Percentiles rank a stretch among this genome's conserved stretches.
These are phyloP conservation scores for Phrynocephalus forsythii DNA, from an alignment of 2,797 vertebrate species.

Conservation along the genomic window DNA sequence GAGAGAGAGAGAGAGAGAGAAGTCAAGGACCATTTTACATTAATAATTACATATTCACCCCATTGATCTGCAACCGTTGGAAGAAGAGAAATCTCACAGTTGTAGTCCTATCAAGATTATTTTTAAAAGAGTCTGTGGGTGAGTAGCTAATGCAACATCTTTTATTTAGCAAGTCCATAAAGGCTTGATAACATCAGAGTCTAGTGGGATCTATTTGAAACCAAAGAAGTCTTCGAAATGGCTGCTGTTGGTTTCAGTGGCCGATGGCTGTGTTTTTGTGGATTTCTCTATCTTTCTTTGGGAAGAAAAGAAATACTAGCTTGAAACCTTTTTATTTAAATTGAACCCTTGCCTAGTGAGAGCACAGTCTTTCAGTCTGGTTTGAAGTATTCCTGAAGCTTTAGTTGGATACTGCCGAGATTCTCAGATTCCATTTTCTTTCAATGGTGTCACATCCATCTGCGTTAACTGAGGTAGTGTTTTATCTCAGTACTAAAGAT, in stretches of 20 bases:
- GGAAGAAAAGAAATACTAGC: neutral
- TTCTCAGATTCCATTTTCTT: neutral
- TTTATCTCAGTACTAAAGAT: neutral
- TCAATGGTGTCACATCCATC: neutral
- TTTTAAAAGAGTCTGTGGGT: neutral
- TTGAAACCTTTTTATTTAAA: neutral
- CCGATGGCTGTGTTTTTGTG: neutral
- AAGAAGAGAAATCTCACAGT: conserved; percentile 12
- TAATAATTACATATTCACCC: conserved; percentile 5
- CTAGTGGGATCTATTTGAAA: neutral
- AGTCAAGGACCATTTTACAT: neutral
- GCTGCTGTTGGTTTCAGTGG: neutral
- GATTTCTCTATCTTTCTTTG: neutral
- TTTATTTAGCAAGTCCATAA: neutral
- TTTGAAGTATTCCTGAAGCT: neutral
- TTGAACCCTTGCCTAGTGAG: neutral
- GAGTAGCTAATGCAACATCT: conserved; percentile 9
- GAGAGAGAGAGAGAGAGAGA: neutral
- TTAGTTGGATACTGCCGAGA: neutral
- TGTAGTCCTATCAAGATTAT: neutral
- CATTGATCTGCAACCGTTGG: neutral
- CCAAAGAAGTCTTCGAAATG: neutral
- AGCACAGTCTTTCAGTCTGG: neutral
- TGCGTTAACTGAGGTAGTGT: neutral
- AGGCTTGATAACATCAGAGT: conserved; percentile 6